These are phyloP conservation scores for Dendroctonus valens DNA, from an alignment of 1,140 invertebrate species.

Conservation along the genomic window DNA sequence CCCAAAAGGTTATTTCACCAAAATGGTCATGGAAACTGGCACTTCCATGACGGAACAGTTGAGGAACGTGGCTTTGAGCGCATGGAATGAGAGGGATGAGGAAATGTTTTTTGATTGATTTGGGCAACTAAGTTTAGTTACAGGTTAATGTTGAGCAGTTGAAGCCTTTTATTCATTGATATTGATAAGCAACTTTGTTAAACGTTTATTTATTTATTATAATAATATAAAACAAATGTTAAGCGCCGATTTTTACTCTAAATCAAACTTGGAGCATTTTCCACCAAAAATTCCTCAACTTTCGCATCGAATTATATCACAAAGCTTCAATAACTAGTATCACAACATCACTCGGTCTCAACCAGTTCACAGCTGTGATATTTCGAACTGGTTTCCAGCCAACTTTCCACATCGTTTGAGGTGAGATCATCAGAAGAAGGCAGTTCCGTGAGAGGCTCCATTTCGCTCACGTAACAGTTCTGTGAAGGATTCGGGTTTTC, in stretches of 20 bases:
- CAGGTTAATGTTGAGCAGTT: too few species aligned
- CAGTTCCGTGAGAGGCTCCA: conserved; percentile 61
- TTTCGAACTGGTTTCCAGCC: conserved; percentile 70
- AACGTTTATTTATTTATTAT: too few species aligned
- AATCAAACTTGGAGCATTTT: too few species aligned
- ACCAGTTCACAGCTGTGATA: conserved; percentile 72
- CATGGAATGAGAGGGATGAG: conserved; percentile 21
- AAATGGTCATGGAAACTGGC: conserved; percentile 64
- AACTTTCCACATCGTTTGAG: conserved; percentile 63
- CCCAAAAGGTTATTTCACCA: conserved; percentile 63
- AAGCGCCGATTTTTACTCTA: too few species aligned
- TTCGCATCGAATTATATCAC: too few species aligned
- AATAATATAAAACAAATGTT: too few species aligned
- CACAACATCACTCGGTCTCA: conserved; percentile 57
- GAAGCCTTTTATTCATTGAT: too few species aligned
- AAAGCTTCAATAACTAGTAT: not conserved
- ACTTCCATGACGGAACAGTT: conserved; percentile 35
- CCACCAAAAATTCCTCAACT: too few species aligned
- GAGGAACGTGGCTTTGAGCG: conserved; percentile 31
- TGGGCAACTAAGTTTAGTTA: too few species aligned
- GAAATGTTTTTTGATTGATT: not conserved
- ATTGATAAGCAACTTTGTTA: too few species aligned
- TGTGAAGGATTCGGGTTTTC: conserved; percentile 46
- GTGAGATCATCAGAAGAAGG: conserved; percentile 66
- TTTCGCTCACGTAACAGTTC: conserved; percentile 51